Percentiles rank a stretch among this genome's conserved stretches.
Evolutionary conservation across 1,140 invertebrate species (phyloP).

Genomic region (Bacillus rossius): DNA sequence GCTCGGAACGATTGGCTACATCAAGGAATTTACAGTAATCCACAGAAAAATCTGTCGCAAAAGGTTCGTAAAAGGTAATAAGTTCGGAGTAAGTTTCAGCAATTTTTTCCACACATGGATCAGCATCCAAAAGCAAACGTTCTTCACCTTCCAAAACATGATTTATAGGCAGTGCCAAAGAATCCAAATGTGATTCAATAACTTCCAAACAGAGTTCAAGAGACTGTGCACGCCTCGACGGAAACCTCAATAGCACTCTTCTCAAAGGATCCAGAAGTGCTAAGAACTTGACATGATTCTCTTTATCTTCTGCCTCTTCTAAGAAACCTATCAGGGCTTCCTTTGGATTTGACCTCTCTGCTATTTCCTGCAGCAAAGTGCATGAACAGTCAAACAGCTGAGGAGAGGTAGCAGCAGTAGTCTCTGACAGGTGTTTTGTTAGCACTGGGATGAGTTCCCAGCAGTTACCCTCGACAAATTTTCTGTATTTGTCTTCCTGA

Average conservation of each 20-base stretch:
- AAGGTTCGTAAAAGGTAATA: conserved; percentile 55
- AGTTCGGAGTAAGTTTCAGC: conserved; percentile 54
- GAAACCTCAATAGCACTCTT: conserved; percentile 50
- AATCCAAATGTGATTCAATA: conserved; percentile 55
- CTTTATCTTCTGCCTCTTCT: conserved; percentile 61
- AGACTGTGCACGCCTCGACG: conserved; percentile 50
- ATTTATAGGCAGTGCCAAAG: conserved; percentile 50
- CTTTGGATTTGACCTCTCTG: conserved; percentile 54
- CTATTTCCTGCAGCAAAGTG: conserved; percentile 52
- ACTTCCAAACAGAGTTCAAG: conserved; percentile 69
- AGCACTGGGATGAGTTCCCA: conserved; percentile 54
- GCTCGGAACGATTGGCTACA: no score
- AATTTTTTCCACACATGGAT: conserved; percentile 52
- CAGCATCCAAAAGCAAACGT: conserved; percentile 53
- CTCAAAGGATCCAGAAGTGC: conserved; percentile 59
- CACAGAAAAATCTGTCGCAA: conserved; percentile 46
- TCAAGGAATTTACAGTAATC: no score
- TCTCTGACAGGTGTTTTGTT: conserved; percentile 45
- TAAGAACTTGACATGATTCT: conserved; percentile 61
- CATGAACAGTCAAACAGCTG: conserved; percentile 55
- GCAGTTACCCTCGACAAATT: conserved; percentile 43
- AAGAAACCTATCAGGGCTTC: conserved; percentile 66
- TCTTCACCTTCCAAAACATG: conserved; percentile 53
- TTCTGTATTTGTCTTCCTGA: conserved; percentile 39
- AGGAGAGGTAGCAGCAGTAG: conserved; percentile 45